Evolutionary conservation across 2,797 vertebrate species (phyloP).

Genomic region (Amblyraja radiata): DNA sequence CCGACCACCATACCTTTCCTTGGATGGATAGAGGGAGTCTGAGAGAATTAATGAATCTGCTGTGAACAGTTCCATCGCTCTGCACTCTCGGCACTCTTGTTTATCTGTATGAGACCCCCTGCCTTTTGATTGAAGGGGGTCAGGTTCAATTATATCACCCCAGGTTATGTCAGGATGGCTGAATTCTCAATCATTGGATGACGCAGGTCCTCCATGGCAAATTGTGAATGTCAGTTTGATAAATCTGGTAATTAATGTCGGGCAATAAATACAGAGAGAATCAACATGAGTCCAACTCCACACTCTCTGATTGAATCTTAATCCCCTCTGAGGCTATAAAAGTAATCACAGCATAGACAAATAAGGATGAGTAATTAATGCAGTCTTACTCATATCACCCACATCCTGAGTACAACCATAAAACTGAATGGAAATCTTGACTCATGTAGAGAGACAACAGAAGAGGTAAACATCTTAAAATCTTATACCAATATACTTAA

Average conservation of each 20-base stretch:
- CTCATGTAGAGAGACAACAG: not conserved
- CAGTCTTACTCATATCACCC: not conserved
- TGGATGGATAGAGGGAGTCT: not conserved
- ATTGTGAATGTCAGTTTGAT: not conserved
- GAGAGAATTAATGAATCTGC: not conserved
- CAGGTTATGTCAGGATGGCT: not conserved
- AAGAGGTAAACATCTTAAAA: not conserved
- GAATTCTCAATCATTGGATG: not conserved
- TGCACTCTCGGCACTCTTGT: too few species aligned
- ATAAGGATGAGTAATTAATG: not conserved
- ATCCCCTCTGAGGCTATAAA: not conserved
- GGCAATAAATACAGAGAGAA: not conserved
- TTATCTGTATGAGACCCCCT: not conserved
- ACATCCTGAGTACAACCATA: not conserved
- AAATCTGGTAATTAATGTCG: not conserved
- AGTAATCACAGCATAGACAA: not conserved
- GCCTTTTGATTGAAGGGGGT: too few species aligned
- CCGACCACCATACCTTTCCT: not conserved
- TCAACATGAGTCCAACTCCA: not conserved
- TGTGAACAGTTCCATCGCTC: too few species aligned
- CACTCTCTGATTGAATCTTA: not conserved
- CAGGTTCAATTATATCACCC: not conserved
- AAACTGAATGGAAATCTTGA: not conserved
- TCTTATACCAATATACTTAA: not conserved
- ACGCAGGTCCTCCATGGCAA: not conserved